Evolutionary conservation across 2,113 vertebrate species (phyloP).

Genomic region (Plecotus auritus): DNA sequence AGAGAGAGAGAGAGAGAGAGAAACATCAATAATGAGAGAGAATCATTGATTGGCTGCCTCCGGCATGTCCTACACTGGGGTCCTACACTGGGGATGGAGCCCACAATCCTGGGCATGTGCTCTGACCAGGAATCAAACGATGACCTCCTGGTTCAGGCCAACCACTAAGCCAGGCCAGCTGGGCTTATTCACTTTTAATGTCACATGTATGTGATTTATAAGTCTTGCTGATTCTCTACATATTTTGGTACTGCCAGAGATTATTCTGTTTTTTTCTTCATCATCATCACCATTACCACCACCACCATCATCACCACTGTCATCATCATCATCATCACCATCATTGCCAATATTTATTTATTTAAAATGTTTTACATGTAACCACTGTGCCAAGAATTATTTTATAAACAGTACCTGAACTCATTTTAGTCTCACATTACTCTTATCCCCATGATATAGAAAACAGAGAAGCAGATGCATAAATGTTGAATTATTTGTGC

Average conservation of each 20-base stretch:
- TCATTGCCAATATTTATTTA: background rate
- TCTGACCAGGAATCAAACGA: background rate
- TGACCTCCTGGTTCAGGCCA: background rate
- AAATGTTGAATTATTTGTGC: background rate
- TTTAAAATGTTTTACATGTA: background rate
- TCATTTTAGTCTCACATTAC: background rate
- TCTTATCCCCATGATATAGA: background rate
- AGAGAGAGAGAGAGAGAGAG: background rate
- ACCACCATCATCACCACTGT: background rate
- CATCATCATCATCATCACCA: background rate
- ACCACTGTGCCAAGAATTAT: background rate
- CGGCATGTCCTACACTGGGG: background rate
- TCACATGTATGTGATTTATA: background rate
- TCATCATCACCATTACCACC: background rate
- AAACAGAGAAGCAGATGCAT: background rate
- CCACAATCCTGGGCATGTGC: background rate
- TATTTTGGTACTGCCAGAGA: background rate
- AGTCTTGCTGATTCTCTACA: background rate
- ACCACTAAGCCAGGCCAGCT: background rate
- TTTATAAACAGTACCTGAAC: background rate
- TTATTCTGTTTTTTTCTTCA: background rate
- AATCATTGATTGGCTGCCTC: background rate
- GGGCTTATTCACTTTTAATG: background rate
- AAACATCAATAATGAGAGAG: background rate
- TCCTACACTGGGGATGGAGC: no score